Evolutionary conservation across 2,797 vertebrate genomes (phyloP), one percentile per base, ranked within the genome.

Genomic region (Crenichthys baileyi): DNA sequence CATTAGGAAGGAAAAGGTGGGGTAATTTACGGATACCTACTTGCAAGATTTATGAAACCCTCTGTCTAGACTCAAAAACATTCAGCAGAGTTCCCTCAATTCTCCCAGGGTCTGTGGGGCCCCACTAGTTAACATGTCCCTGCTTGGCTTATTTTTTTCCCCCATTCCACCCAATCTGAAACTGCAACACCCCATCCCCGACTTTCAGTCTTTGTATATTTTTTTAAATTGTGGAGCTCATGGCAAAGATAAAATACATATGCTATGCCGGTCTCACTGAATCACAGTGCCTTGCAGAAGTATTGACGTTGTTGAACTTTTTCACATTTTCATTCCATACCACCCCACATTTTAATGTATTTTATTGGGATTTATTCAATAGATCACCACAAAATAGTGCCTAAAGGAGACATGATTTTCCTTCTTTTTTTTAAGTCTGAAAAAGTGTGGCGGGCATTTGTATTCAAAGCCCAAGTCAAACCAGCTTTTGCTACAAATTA

Each of bases 101-200:
- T 87, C 85, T 91, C 80, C 75, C 84, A 81, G 77, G 85, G 75
- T 82, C 73, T 79, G 79, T 76, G 85, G 88, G 91, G 89, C 91
- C 89, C 88, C 87, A 83, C 81, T 75, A 76, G 81, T 86, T 90
- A 75, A 86, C 83, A 77, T 85, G 79, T 87, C 86, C 79, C 83
- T 85, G 83, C 89, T 81, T 86, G 79, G 58, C 76, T 84, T 75
- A 48, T 76, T 88, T 75, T 84, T 44, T 73, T 65, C 36, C 76
- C 18, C 29, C 68, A 80, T 81, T 83, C 78, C 70, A 72, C 79
- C 73, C 84, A 29, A 67, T 84, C 81, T 51, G 74, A 90, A 70
- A 65, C 90, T 83, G 76, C 50, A 53, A 63, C 26, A n/a, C 50
- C 85, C 84, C 90, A 74, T 83, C 82, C 81, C 87, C 86, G 87